These are phyloP conservation scores for Keiferia lycopersicella DNA, from an alignment of 2,888 invertebrate species.

Conservation along the genomic window DNA sequence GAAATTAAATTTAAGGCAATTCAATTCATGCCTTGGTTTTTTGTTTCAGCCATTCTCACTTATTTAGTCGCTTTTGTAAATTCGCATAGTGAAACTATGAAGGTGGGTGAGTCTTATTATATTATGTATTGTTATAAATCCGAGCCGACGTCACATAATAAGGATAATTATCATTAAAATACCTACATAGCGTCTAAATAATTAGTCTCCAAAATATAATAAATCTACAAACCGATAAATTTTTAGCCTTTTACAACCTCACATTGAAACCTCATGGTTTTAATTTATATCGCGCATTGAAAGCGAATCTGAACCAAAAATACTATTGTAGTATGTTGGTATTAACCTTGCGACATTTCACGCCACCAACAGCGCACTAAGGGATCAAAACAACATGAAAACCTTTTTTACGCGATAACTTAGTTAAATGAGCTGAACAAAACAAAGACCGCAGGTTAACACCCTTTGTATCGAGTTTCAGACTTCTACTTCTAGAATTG, in stretches of 20 bases:
- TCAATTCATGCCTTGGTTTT: constrained; percentile 19
- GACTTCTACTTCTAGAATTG: not conserved
- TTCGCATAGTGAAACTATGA: constrained; percentile 66
- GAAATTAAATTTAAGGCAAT: too few species aligned
- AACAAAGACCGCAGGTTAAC: not conserved
- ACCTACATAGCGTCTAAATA: too few species aligned
- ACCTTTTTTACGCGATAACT: constrained; percentile 11
- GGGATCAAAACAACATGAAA: not conserved
- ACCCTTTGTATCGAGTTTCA: not conserved
- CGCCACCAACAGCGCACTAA: not conserved
- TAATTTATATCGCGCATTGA: too few species aligned
- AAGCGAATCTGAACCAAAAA: too few species aligned
- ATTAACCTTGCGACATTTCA: not conserved
- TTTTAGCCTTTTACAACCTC: too few species aligned
- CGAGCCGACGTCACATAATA: not conserved
- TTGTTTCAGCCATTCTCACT: constrained; percentile 51
- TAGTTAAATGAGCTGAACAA: not conserved
- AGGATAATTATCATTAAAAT: too few species aligned
- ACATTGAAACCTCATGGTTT: too few species aligned
- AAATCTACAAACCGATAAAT: too few species aligned
- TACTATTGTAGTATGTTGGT: too few species aligned
- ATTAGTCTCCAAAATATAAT: too few species aligned
- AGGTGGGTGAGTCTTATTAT: constrained; percentile 47
- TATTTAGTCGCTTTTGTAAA: constrained; percentile 47
- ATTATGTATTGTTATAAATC: too few species aligned